Evolutionary conservation across 2,888 invertebrate species (phyloP).

Genomic region (Prosopocoilus inquinatus): DNA sequence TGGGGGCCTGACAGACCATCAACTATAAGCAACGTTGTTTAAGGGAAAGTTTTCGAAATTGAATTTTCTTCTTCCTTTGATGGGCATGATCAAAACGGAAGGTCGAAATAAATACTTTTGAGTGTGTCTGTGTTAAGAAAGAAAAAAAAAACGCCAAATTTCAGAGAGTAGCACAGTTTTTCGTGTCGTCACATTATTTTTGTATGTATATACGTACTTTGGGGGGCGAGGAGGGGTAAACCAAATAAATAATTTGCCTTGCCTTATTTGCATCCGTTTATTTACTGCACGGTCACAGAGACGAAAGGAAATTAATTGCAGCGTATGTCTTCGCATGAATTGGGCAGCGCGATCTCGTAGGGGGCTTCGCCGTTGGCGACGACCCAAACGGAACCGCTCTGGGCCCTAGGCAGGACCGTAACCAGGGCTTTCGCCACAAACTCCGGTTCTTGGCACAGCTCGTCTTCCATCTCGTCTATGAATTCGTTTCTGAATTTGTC

Average conservation of each 20-base stretch:
- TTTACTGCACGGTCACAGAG: too few relatives aligned
- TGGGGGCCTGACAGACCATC: background rate
- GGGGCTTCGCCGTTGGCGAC: conserved; percentile 51
- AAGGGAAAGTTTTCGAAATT: background rate
- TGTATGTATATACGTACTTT: too few relatives aligned
- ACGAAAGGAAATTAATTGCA: background rate
- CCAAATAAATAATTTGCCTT: too few relatives aligned
- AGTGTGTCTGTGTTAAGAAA: too few relatives aligned
- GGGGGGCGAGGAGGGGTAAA: too few relatives aligned
- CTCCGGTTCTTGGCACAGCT: conserved; percentile 29
- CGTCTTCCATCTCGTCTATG: conserved; percentile 36
- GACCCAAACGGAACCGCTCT: conserved; percentile 56
- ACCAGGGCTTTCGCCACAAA: conserved; percentile 45
- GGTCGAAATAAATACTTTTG: too few relatives aligned
- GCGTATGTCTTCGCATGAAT: conserved; percentile 9
- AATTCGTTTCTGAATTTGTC: conserved; percentile 39
- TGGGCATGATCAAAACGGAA: too few relatives aligned
- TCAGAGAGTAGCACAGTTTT: too few relatives aligned
- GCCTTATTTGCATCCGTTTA: too few relatives aligned
- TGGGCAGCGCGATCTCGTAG: conserved; percentile 44
- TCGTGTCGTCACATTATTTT: too few relatives aligned
- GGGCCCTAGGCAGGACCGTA: conserved; percentile 45
- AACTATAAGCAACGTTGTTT: background rate
- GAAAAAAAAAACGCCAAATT: too few relatives aligned
- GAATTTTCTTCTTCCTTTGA: background rate